phyloP scores from a whole-genome alignment of 2,113 vertebrate genomes.

The Pionites leucogaster region DNA sequence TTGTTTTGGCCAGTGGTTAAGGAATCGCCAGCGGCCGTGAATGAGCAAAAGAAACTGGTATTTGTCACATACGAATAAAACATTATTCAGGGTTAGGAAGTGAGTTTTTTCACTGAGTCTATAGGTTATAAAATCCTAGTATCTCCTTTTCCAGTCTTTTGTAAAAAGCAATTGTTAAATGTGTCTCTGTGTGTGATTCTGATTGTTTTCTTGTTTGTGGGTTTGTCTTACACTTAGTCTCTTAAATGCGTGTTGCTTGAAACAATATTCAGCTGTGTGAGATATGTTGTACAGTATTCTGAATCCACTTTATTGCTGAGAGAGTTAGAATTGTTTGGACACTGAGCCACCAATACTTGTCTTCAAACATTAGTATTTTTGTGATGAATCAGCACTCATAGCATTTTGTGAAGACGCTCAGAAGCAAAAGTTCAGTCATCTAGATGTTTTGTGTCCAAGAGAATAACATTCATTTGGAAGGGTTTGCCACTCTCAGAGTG shows the following conservation, averaged over 20 bases:
- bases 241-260: not conserved
- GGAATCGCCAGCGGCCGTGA: not conserved
- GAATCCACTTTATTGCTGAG: not conserved
- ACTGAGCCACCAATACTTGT: not conserved
- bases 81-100: not conserved
- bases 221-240: not conserved
- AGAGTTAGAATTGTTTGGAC: not conserved
- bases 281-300: not conserved
- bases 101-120: not conserved
- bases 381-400: not conserved
- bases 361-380: not conserved
- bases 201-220: not conserved
- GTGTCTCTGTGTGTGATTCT: not conserved
- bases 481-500: accelerated
- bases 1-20: not conserved
- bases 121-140: not conserved
- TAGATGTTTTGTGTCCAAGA: not conserved
- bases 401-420: not conserved
- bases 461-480: not conserved
- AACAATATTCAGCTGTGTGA: not conserved
- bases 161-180: accelerated
- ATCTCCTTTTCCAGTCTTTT: not conserved
- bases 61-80: not conserved
- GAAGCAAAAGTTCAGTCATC: not conserved
- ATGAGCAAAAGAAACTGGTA: not conserved